Evolutionary conservation across 92 coral and sea anemone species (phyloP).

Genomic region (Porites cylindrica): DNA sequence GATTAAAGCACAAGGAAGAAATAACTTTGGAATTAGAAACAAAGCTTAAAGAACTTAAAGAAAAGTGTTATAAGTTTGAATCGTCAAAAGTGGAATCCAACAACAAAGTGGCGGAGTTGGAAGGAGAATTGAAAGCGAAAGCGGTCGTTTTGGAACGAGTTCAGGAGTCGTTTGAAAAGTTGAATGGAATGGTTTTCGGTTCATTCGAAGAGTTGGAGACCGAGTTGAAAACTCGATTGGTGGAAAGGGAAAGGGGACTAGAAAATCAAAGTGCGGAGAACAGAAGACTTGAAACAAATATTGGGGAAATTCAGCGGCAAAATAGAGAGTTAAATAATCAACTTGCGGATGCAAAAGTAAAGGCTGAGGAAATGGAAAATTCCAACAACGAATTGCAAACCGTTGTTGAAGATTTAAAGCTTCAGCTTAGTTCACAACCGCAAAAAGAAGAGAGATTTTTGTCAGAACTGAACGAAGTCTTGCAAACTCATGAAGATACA

Average conservation of each 20-base stretch:
- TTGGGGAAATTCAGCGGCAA: conserved; percentile 75
- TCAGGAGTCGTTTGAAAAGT: conserved; percentile 93
- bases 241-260: conserved; percentile 91
- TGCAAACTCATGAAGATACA: not conserved
- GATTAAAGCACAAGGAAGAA: conserved; percentile 53
- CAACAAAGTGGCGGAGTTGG: conserved; percentile 67
- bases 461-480: not conserved
- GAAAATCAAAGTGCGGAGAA: conserved; percentile 87
- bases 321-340: conserved; percentile 65
- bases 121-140: conserved; percentile 82
- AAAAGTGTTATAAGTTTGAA: conserved; percentile 58
- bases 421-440: conserved; percentile 14
- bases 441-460: not conserved
- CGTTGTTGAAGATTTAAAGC: conserved; percentile 6
- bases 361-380: conserved; percentile 30
- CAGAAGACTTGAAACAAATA: conserved; percentile 73
- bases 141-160: conserved; percentile 83
- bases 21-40: conserved; percentile 60
- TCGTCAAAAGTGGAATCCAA: conserved; percentile 59
- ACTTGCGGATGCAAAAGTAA: conserved; percentile 50
- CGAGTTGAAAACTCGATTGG: conserved; percentile 79
- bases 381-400: conserved; percentile 5
- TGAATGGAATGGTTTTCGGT: conserved; percentile 94
- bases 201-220: conserved; percentile 94
- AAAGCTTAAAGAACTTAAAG: conserved; percentile 57